Evolutionary conservation across 2,113 vertebrate genomes (phyloP).

Genomic region (Anarhynchus alexandrinus): DNA sequence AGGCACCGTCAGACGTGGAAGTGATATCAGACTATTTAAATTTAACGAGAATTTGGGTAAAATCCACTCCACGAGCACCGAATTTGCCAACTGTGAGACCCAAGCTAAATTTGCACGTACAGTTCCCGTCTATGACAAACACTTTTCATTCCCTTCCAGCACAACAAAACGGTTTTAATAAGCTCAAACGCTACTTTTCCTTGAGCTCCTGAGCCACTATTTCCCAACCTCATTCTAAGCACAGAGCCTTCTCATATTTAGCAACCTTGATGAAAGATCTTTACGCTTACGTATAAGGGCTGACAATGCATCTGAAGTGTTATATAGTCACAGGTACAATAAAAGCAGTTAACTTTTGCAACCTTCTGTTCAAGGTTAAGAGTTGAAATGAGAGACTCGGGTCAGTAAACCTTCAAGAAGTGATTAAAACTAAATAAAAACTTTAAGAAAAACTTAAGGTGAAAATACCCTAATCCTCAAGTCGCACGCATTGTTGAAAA

Average conservation of each 20-base stretch:
- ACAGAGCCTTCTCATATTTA: background rate
- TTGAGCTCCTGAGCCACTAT: background rate
- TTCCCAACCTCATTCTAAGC: background rate
- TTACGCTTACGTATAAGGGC: background rate
- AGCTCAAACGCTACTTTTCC: background rate
- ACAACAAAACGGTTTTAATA: background rate
- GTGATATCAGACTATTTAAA: background rate
- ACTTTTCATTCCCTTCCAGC: too few species aligned
- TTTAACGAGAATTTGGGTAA: background rate
- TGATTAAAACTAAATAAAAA: background rate
- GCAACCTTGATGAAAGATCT: background rate
- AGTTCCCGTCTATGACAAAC: rapidly evolving
- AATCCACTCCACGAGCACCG: background rate
- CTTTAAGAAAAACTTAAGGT: too few species aligned
- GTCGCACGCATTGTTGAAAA: background rate
- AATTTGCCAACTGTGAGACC: background rate
- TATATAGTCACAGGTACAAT: background rate
- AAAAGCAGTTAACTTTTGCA: conserved; percentile 4
- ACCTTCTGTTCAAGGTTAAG: conserved; percentile 24
- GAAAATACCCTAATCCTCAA: background rate
- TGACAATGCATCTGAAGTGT: background rate
- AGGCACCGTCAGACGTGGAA: background rate
- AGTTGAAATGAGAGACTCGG: background rate
- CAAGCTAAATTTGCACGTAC: rapidly evolving
- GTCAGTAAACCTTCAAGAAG: background rate